Evolutionary conservation across 2,888 invertebrate species (phyloP), one percentile per base, ranked within the genome.

Genomic region (Laspeyria flexula): DNA sequence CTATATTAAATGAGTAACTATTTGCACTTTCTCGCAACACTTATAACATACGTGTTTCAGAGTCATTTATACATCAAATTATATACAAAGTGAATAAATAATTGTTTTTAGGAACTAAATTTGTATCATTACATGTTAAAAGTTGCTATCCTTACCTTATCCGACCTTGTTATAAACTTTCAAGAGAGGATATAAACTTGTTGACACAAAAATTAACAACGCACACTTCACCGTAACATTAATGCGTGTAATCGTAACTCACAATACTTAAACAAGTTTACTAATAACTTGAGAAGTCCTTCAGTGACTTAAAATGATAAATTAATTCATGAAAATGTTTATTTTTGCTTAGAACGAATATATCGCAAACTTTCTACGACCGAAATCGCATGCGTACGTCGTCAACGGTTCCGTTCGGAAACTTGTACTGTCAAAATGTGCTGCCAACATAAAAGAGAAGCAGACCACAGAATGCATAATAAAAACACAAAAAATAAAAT

Each of bases 121-220:
- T 13, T 2, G 1, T 7, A 30, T 49, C 57, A 53, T 13, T 33
- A 21, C 15, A 3, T 48, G 37, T 37, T 40, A 64, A 65, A 67
- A 69, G 60, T 61, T 53, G 61, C 57, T 71, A 66, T 70, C 71
- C 74, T 78, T 79, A 84, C 85, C 84, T 83, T 64, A 23, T 48
- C 60, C 77, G 83, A 74, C 83, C 85, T 86, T 83, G 81, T 79
- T 75, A 59, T 44, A 56, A 77, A 84, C 80, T 81, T 82, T 81
- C 77, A 66, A 76, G 55, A 69, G 67, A 73, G 73, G 61, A 77
- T 69, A 59, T 51, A 25, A 66, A 73, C 65, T 79, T 74, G 72
- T 76, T 73, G 67, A 78, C 74, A 74, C 73, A 77, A 71, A 74
- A 77, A 65, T 62, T 61, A 44, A 15, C 31, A 43, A 60, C 56